Conservation (phyloP, 64 coral and sea anemone genomes). For the Hydrozoanthus tunicans region DNA sequence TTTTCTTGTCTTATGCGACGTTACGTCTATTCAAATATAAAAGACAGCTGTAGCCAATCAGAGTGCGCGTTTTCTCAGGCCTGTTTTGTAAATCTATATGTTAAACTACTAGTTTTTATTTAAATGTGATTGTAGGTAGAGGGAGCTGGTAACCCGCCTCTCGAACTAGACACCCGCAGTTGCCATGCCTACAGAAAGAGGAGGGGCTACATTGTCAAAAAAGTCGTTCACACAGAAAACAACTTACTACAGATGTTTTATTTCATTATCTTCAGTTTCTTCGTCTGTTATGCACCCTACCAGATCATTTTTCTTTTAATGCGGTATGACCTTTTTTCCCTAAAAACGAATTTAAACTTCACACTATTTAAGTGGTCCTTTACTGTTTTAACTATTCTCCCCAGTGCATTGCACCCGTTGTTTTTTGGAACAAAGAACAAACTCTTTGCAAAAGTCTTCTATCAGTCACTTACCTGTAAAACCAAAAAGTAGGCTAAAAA, state of each 20-base stretch:
- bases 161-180: neutral
- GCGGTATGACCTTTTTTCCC: neutral
- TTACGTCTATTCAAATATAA: too few relatives aligned
- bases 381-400: neutral
- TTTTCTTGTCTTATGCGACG: too few relatives aligned
- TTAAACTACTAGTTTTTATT: too few relatives aligned
- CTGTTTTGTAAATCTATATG: too few relatives aligned
- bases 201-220: neutral
- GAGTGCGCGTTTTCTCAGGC: too few relatives aligned
- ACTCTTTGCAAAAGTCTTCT: conserved; percentile 37
- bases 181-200: neutral
- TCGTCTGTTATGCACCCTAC: conserved; percentile 42
- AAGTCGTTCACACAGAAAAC: neutral
- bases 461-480: neutral
- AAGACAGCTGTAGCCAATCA: too few relatives aligned
- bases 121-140: neutral
- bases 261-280: conserved; percentile 29
- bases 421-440: conserved; percentile 48
- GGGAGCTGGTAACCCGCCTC: neutral
- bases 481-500: too few relatives aligned
- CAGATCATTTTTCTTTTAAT: neutral
- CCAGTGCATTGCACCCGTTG: conserved; percentile 34
- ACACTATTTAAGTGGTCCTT: neutral
- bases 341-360: neutral
- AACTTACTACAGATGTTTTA: conserved; percentile 34